phyloP scores from a whole-genome alignment of 92 coral and sea anemone genomes.

The Zoanthus sociatus region DNA sequence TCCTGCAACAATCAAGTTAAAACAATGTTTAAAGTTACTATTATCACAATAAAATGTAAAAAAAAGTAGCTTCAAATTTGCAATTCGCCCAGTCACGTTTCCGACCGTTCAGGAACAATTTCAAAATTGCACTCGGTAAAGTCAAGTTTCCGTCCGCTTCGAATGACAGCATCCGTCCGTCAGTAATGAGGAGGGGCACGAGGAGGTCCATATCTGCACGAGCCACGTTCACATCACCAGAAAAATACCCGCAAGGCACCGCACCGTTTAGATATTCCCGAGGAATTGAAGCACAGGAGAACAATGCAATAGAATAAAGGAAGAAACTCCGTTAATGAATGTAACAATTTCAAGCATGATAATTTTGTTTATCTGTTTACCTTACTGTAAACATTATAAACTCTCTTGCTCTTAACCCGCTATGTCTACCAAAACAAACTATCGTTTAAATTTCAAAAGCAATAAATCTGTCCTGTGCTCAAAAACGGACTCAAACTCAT shows the following conservation, averaged over 20 bases:
- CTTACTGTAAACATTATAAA: not conserved
- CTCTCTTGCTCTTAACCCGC: too few species aligned
- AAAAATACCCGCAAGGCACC: constrained; percentile 51
- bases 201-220: constrained; percentile 52
- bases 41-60: not conserved
- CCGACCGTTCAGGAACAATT: constrained; percentile 31
- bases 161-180: constrained; percentile 44
- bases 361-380: not conserved
- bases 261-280: constrained; percentile 28
- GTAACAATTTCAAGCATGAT: not conserved
- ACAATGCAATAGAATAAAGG: constrained; percentile 38
- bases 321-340: constrained; percentile 39
- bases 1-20: not conserved
- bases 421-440: not conserved
- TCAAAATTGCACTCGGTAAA: constrained; percentile 7
- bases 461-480: not conserved
- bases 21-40: not conserved
- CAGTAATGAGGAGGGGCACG: constrained; percentile 43
- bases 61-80: not conserved
- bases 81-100: constrained; percentile 21
- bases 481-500: not conserved
- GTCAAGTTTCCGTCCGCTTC: constrained; percentile 45
- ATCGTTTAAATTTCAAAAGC: not conserved
- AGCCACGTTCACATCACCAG: constrained; percentile 39
- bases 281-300: constrained; percentile 42